Base-by-base conservation (phyloP, 2,113 vertebrate species). In the Furnarius figulus region DNA sequence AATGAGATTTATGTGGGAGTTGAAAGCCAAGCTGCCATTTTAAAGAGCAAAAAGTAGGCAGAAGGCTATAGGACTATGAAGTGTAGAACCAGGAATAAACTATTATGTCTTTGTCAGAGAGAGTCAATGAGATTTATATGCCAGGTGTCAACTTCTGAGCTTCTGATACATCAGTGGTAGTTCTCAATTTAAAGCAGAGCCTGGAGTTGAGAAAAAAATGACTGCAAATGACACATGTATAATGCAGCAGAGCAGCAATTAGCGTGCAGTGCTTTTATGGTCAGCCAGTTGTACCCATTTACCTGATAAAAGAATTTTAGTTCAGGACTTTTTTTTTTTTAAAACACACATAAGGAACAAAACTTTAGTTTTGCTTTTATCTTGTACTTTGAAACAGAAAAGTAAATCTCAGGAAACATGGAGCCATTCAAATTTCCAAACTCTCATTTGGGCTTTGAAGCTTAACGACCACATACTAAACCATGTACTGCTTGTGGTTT, bases 381-480 rank as follows among this genome's bases (percentile, higher is more conserved):
- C 24, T 44, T 19, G 53, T 76, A 61, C 28, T 76, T 73, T 30
- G 42, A 91, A 67, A 74, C 11, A 65, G 14, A 59, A 85, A 47
- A 73, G 22, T 15, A 90, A 85, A 73, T 65, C 28, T 85, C 85
- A 73, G 84, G 71, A 96, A 95, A 61, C 14, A 47, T 5, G 18
- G n/a, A 90, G 49, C 44, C 82, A 30, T 75, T 90, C 75, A 83
- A 80, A 74, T 62, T 46, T 82, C 25, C 66, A 49, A 90, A 35
- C 49, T 76, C 75, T 85, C n/a, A 80, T 55, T 94, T 67, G 24
- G 46, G 59, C 79, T 97, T 93, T 95, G 62, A 93, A 93, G 68
- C 77, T 83, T 53, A 90, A 73, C 37, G 76, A 92, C 85, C 93
- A 91, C 92, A 87, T 50, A 82, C 35, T 65, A 85, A 85, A 82